Percentiles rank a stretch among this genome's conserved stretches.
Evolutionary conservation across 2,888 invertebrate genomes (phyloP).

Genomic region (Eupeodes luniger): DNA sequence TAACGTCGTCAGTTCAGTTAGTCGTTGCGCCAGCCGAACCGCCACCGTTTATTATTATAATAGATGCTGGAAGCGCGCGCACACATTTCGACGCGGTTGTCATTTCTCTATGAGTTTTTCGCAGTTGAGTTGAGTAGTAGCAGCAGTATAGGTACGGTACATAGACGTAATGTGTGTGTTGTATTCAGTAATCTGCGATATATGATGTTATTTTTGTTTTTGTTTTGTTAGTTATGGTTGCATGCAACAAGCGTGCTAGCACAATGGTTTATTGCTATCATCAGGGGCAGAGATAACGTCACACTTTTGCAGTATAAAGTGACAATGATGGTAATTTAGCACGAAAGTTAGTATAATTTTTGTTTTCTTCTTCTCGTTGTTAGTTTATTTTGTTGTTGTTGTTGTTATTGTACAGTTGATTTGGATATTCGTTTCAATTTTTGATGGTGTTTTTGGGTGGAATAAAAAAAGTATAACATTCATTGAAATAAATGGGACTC

Average conservation of each 20-base stretch:
- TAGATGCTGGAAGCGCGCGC: constrained; percentile 17
- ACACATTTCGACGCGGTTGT: constrained; percentile 65
- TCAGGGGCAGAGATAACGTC: constrained; percentile 73
- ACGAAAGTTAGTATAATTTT: constrained; percentile 52
- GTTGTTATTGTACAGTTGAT: constrained; percentile 9
- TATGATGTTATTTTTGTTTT: neutral
- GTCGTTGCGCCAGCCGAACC: neutral
- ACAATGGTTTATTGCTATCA: constrained; percentile 74
- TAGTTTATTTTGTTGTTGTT: neutral
- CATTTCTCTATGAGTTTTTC: constrained; percentile 53
- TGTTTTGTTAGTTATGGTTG: constrained; percentile 39
- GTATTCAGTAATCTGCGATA: constrained; percentile 28
- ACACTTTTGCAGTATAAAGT: constrained; percentile 67
- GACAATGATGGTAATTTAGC: constrained; percentile 75
- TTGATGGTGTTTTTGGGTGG: constrained; percentile 23
- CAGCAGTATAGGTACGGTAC: too few species aligned
- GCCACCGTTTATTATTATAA: constrained; percentile 34
- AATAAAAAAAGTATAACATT: neutral
- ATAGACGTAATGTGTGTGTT: constrained; percentile 17
- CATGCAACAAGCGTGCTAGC: constrained; percentile 62
- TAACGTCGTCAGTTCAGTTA: neutral
- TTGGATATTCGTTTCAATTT: constrained; percentile 30
- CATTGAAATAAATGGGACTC: constrained; percentile 18
- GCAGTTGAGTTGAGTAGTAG: constrained; percentile 29
- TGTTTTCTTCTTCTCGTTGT: neutral